Evolutionary conservation across 53 echinoderm and acorn worm species (phyloP), one percentile per base, ranked within the genome.

Genomic region (Paracentrotus lividus): DNA sequence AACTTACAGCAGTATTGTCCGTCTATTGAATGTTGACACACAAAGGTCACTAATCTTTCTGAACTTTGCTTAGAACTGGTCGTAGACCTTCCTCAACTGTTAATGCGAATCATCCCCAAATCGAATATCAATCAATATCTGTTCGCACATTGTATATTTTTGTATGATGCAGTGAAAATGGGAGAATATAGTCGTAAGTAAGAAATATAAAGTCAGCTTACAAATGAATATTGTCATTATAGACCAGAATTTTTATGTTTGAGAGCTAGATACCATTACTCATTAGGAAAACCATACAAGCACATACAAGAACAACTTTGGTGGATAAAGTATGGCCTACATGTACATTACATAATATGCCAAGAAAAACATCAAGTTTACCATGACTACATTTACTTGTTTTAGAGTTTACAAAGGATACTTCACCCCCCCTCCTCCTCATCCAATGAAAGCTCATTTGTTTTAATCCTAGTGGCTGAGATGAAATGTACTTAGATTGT

Each of bases 1-100:
- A 92, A 92, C 38, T 49, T 40, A 18, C 40, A 36, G 49, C 47
- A 9, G n/a, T 56, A 78, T 92, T 92, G 81, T 81, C n/a, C 55
- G 78, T 55, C 54, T 43, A 42, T 52, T 78, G 55, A 72, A 69
- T 92, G 81, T 92, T 92, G 92, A 92, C 92, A 92, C 81, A 92
- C 92, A 92, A 92, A 92, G 81, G 92, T 77, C 53, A 38, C 76
- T 42, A 68, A 90, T 90, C 68, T 69, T 26, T 42, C 42, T 40
- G 36, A 86, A 86, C 34, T 87, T 87, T 55, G 56, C 81, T n/a
- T 8, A 47, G 81, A 81, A 81, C 81, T 47, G 18, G 27, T 81
- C 45, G 44, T 81, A 81, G 47, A 81, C 81, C 16, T 47, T 49
- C 81, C 81, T 49, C 9, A 27, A 81, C 47, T 26, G 81, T 81